These are phyloP conservation scores for Pluvialis apricaria DNA, from an alignment of 2,113 vertebrate species.

Conservation along the genomic window DNA sequence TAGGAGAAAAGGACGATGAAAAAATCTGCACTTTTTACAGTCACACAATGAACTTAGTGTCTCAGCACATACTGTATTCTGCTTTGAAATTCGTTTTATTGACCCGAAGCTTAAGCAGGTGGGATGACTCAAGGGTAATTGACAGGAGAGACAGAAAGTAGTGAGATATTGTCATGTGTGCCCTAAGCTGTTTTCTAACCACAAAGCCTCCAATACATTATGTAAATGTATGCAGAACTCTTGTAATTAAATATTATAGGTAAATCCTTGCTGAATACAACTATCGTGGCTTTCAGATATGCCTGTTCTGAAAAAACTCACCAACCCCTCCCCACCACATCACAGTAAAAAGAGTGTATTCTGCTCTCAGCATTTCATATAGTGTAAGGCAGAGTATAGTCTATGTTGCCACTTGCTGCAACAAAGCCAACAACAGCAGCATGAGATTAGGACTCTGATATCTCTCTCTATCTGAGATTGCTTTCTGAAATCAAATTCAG, in stretches of 20 bases:
- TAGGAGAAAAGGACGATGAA: background rate
- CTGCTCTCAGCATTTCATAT: background rate
- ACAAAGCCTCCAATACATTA: slow-evolving; percentile 32
- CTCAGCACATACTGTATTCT: slow-evolving; percentile 11
- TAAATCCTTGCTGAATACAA: slow-evolving; percentile 2
- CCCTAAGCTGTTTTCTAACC: slow-evolving; percentile 22
- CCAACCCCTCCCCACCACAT: background rate
- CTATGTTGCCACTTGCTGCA: background rate
- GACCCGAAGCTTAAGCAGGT: slow-evolving; percentile 57
- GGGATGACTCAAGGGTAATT: slow-evolving; percentile 59
- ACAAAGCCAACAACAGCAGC: background rate
- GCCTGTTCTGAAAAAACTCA: slow-evolving; percentile 4
- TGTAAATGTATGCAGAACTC: slow-evolving; percentile 28
- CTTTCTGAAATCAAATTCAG: slow-evolving; percentile 40
- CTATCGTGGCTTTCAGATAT: background rate
- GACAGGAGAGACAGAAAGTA: slow-evolving; percentile 54
- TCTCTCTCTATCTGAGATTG: slow-evolving; percentile 7
- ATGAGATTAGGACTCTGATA: background rate
- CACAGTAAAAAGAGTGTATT: slow-evolving; percentile 5
- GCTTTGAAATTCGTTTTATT: slow-evolving; percentile 69
- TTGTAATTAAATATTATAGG: slow-evolving; percentile 26
- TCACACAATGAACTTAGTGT: slow-evolving; percentile 38
- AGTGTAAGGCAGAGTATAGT: background rate
- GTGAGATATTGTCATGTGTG: background rate
- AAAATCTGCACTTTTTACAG: slow-evolving; percentile 24